Conservation (phyloP, 53 echinoderm and acorn worm species). For the Paelopatides confundens region DNA sequence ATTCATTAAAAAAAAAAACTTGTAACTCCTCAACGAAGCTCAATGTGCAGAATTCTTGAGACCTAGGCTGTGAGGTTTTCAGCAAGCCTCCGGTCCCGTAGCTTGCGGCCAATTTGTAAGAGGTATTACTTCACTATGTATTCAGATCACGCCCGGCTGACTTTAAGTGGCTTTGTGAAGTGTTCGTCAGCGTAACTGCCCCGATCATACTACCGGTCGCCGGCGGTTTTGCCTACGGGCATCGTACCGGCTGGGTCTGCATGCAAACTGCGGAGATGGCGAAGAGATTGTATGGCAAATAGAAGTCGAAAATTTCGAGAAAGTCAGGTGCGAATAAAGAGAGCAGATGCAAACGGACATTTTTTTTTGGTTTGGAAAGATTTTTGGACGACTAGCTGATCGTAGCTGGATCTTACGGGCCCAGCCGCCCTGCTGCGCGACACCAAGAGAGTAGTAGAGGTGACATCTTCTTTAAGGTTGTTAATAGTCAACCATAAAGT, state of each 20-base stretch:
- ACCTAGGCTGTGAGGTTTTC: not conserved
- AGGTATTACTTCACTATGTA: conserved; percentile 22
- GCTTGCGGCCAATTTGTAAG: conserved; percentile 19
- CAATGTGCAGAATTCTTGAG: not conserved
- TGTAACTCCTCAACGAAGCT: not conserved
- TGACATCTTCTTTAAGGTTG: too few relatives aligned
- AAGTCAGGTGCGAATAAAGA: conserved; percentile 24
- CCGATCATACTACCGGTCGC: conserved; percentile 41
- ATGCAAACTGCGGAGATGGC: conserved; percentile 31
- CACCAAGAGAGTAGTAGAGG: too few relatives aligned
- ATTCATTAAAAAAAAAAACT: not conserved
- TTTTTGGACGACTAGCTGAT: too few relatives aligned
- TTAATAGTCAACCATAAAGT: too few relatives aligned
- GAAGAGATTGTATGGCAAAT: conserved; percentile 12
- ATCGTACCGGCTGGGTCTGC: conserved; percentile 31
- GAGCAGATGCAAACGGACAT: conserved; percentile 18
- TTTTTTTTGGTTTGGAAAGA: too few relatives aligned
- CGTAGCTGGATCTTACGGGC: too few relatives aligned
- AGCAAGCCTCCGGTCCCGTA: conserved; percentile 29
- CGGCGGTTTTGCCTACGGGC: conserved; percentile 38
- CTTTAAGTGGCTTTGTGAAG: conserved; percentile 27
- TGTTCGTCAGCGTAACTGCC: conserved; percentile 34
- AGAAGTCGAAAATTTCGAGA: not conserved
- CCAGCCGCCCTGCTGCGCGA: too few relatives aligned
- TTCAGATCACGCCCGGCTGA: conserved; percentile 36